Base-by-base conservation (phyloP, 2,797 vertebrate species). In the Geotrypetes seraphini region DNA sequence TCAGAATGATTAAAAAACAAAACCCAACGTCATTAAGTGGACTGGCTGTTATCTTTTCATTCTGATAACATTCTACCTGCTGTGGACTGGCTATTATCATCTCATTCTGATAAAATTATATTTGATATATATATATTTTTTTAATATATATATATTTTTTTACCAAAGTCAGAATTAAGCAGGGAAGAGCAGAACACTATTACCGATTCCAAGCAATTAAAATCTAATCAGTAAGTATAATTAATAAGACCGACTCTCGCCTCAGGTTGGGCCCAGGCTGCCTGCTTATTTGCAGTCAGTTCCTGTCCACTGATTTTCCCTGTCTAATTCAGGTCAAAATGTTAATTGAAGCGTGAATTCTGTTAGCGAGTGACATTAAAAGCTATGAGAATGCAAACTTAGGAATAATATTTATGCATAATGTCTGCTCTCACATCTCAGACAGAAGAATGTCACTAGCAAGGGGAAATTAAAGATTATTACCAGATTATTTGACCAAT, bases 131-230 rank as follows among this genome's bases (percentile, higher is more conserved):
- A n/a, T n/a, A n/a, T n/a, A n/a, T n/a, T n/a, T n/a, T n/a, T n/a
- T n/a, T n/a, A n/a, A n/a, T n/a, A n/a, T n/a, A n/a, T n/a, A n/a
- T n/a, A n/a, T n/a, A n/a, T 25, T 26, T 10, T 4, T 19, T 46
- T 23, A n/a, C 4, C 14, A 36, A 35, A 9, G 34, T 46, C 41
- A 35, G 25, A 24, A 23, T 12, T 8, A 16, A 25, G 22, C 1
- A n/a, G 23, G 24, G 14, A 28, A 23, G 16, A 32, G 16, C 2
- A 33, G 26, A 7, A 22, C 9, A 9, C 39, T 22, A 12, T 21
- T 32, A 37, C 25, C 5, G 10, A 40, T 36, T 27, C 39, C 5
- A 6, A 22, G 24, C 32, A 29, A 47, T 59, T 43, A 53, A 31
- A 33, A 5, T 12, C 33, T 44, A 12, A 45, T 31, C 36, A 31